These are phyloP conservation scores for Teleogryllus oceanicus DNA, from an alignment of 2,888 invertebrate species.

Conservation along the genomic window DNA sequence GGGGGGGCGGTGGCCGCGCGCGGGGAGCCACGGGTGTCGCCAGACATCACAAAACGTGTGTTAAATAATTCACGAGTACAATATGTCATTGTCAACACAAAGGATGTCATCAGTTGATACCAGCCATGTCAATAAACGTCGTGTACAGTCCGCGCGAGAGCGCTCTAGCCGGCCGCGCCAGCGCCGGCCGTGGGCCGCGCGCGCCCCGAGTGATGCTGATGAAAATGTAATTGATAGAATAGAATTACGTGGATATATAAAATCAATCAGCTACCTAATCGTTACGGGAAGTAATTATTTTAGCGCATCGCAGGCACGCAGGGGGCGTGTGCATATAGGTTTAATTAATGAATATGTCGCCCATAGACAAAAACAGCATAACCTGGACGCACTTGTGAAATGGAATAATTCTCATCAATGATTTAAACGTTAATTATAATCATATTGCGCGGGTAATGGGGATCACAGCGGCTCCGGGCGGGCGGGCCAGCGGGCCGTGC, in stretches of 20 bases:
- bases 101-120: conserved; percentile 23
- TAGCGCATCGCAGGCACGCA: background rate
- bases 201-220: background rate
- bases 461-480: background rate
- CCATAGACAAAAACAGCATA: conserved; percentile 9
- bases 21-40: background rate
- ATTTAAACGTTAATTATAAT: conserved; percentile 18
- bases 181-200: background rate
- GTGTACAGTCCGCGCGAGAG: background rate
- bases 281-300: conserved; percentile 10
- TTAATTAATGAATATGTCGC: conserved; percentile 18
- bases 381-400: conserved; percentile 7
- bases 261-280: conserved; percentile 11
- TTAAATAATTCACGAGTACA: conserved; percentile 37
- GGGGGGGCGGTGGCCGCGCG: too few relatives aligned
- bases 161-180: too few relatives aligned
- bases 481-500: background rate
- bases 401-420: background rate
- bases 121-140: conserved; percentile 31
- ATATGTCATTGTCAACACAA: conserved; percentile 34
- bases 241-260: background rate
- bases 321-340: background rate
- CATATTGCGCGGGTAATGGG: background rate
- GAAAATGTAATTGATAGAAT: conserved; percentile 18
- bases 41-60: conserved; percentile 34